Evolutionary conservation across 2,797 vertebrate genomes (phyloP), one percentile per base, ranked within the genome.

Genomic region (Chelon labrosus): DNA sequence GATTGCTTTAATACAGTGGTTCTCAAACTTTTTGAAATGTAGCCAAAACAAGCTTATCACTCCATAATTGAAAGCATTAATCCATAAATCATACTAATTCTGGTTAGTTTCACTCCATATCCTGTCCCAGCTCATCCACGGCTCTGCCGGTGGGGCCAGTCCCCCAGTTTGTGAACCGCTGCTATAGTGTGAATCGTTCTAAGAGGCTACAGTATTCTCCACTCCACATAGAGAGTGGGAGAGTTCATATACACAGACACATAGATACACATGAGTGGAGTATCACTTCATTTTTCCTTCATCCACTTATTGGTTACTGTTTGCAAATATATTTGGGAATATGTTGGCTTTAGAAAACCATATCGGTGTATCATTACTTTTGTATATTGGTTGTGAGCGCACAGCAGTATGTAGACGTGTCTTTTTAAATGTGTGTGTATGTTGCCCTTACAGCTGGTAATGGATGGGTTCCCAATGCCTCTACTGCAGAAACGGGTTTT

Each of bases 331-430:
- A 16, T 5, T 44, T 44, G 44, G 44, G 31, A 68, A 55, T 53
- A 31, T 66, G 10, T 65, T 65, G 56, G 20, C 20, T 69, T 73
- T 25, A 51, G 14, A 54, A 54, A 67, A 66, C 5, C 61, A 59
- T 27, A 25, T 39, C 42, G 35, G 37, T 68, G 69, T 50, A 52
- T 58, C 46, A 65, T 50, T 63, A 46, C 65, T 75, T 70, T 83
- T 55, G 62, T 92, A 71, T 0, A 2, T 79, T 92, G 91, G 69
- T 85, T 82, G 41, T 50, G 37, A 44, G 55, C 7, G n/a, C 17
- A 31, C 35, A 75, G 27, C 22, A 9, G 42, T 73, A 22, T 59
- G 51, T 73, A 54, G 17, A 70, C 17, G 68, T 68, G 58, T 65
- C 31, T 67, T 66, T 77, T 55, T 63, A 47, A 47, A 54, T 58